A percentile compares a stretch with the other conserved stretches of the same genome.
phyloP scores from a whole-genome alignment of 2,113 vertebrate species.

The Carassius auratus region DNA sequence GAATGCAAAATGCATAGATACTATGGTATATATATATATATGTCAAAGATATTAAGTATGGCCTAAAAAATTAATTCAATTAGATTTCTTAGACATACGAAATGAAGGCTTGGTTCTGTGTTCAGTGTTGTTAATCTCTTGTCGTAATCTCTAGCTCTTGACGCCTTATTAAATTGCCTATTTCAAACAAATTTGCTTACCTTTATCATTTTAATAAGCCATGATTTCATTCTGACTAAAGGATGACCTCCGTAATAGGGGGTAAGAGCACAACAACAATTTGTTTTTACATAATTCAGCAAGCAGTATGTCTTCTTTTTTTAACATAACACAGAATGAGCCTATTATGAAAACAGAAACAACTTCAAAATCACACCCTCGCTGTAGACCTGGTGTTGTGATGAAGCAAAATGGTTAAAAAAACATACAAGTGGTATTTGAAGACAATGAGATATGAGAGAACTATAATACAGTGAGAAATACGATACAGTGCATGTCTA shows the following conservation, averaged over 20 bases:
- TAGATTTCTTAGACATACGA: background rate
- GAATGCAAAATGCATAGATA: too few relatives aligned
- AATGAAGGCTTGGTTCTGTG: constrained; percentile 3
- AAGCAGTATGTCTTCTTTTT: background rate
- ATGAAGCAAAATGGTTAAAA: background rate
- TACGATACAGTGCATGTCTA: too few relatives aligned
- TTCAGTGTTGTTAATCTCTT: constrained; percentile 34
- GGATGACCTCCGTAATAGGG: constrained; percentile 41
- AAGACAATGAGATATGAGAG: background rate
- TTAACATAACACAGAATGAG: background rate
- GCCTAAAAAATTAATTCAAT: constrained; percentile 5
- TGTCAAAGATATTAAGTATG: background rate
- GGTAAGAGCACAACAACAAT: constrained; percentile 21
- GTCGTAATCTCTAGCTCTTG: constrained; percentile 17
- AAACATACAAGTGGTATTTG: background rate
- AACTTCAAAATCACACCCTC: background rate
- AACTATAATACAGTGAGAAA: too few relatives aligned
- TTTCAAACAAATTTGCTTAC: constrained; percentile 49
- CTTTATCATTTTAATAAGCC: constrained; percentile 41
- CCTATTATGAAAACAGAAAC: constrained; percentile 8
- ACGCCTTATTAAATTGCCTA: constrained; percentile 23
- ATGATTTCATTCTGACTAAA: constrained; percentile 31
- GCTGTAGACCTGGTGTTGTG: background rate
- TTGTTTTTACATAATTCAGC: constrained; percentile 21
- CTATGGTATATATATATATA: too few relatives aligned